Evolutionary conservation across 2,797 vertebrate genomes (phyloP).

Genomic region (Enteromius anoplus): DNA sequence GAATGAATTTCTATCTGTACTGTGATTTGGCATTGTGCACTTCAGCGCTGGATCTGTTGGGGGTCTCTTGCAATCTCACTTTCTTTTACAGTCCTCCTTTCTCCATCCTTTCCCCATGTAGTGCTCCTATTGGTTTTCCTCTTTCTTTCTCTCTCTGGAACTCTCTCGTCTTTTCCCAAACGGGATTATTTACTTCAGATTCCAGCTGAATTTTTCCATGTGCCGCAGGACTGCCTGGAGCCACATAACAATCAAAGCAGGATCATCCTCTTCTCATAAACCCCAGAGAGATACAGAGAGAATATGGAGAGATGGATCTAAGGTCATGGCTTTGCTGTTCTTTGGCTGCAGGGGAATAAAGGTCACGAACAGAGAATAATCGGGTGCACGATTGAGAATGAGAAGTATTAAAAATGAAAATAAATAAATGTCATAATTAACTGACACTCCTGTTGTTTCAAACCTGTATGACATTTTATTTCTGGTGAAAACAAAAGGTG

Average conservation of each 20-base stretch:
- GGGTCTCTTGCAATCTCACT: slow-evolving; percentile 12
- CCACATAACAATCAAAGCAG: slow-evolving; percentile 79
- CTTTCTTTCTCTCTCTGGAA: slow-evolving; percentile 24
- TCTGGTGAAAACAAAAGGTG: background rate
- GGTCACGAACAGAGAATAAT: slow-evolving; percentile 14
- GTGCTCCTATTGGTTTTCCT: slow-evolving; percentile 36
- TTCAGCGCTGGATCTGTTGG: slow-evolving; percentile 8
- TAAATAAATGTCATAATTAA: background rate
- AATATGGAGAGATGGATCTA: slow-evolving; percentile 31
- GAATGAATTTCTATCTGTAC: background rate
- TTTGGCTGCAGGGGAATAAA: slow-evolving; percentile 20
- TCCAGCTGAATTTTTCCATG: slow-evolving; percentile 66
- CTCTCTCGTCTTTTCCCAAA: slow-evolving; percentile 57
- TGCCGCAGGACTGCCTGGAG: slow-evolving; percentile 78
- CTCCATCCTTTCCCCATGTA: slow-evolving; percentile 46
- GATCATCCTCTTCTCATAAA: slow-evolving; percentile 74
- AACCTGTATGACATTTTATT: background rate
- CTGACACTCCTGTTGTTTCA: background rate
- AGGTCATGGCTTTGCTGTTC: slow-evolving; percentile 34
- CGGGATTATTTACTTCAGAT: slow-evolving; percentile 82
- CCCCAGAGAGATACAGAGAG: slow-evolving; percentile 59
- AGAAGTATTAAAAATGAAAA: no score
- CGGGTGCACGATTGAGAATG: background rate
- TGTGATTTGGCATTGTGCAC: background rate
- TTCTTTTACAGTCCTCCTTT: slow-evolving; percentile 28